These are phyloP conservation scores for Drosophila asahinai DNA, from an alignment of 1,140 invertebrate genomes.

Conservation along the genomic window DNA sequence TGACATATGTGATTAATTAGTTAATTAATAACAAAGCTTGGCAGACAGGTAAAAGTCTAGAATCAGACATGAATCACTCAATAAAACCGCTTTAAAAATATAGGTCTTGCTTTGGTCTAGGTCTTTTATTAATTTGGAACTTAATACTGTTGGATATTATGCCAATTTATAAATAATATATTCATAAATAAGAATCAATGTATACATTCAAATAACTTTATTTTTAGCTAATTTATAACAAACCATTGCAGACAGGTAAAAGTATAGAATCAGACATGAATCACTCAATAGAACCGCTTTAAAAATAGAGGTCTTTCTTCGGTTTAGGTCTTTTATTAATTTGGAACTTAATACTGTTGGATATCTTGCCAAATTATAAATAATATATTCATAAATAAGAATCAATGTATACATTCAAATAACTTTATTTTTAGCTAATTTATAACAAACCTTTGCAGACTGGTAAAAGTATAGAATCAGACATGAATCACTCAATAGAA, in stretches of 20 bases:
- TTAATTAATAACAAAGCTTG: background rate
- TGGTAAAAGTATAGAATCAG: background rate
- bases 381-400: background rate
- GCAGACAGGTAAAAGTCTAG: background rate
- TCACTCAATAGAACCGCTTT: slow-evolving; percentile 8
- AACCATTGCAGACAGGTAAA: background rate
- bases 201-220: background rate
- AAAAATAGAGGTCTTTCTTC: slow-evolving; percentile 11
- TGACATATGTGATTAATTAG: background rate
- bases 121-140: no score
- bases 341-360: slow-evolving; percentile 2
- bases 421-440: background rate
- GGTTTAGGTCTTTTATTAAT: slow-evolving; percentile 4
- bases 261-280: slow-evolving; percentile 2
- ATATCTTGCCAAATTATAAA: no score
- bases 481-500: slow-evolving; percentile 17
- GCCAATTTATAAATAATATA: background rate
- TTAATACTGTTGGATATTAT: no score
- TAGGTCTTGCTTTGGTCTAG: no score
- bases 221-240: background rate
- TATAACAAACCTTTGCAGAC: no score
- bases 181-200: background rate
- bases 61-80: background rate
- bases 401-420: no score
- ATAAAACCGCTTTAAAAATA: no score